phyloP scores from a whole-genome alignment of 2,888 invertebrate species.

The Psococerastis gibbosa region DNA sequence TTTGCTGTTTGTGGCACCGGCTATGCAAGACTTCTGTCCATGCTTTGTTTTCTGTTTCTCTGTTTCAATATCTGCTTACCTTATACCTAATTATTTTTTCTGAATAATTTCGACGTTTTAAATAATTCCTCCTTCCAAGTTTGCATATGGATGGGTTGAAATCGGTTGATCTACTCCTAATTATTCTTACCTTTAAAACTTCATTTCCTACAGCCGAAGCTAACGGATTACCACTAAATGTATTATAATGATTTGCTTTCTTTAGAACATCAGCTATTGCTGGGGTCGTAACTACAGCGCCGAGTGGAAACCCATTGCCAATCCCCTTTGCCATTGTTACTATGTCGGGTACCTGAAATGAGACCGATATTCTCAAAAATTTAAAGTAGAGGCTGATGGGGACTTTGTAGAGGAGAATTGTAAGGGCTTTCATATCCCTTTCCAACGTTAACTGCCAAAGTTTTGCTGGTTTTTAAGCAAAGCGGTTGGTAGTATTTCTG shows the following conservation, averaged over 20 bases:
- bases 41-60: too few species aligned
- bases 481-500: too few species aligned
- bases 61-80: too few species aligned
- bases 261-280: constrained; percentile 64
- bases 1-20: too few species aligned
- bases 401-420: too few species aligned
- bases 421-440: too few species aligned
- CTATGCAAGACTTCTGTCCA: too few species aligned
- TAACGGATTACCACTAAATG: constrained; percentile 89
- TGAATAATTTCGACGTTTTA: constrained; percentile 3
- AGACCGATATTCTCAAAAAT: too few species aligned
- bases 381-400: too few species aligned
- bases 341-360: constrained; percentile 62
- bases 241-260: constrained; percentile 75
- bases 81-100: too few species aligned
- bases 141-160: constrained; percentile 8
- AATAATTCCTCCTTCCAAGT: not conserved
- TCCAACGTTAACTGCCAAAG: too few species aligned
- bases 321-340: constrained; percentile 92
- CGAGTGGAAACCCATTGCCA: constrained; percentile 91
- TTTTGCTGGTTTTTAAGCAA: too few species aligned
- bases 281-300: constrained; percentile 82
- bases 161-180: constrained; percentile 11
- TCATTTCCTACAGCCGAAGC: constrained; percentile 73
- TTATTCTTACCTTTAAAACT: constrained; percentile 66